Percentiles rank a stretch among this genome's conserved stretches.
These are phyloP conservation scores for Rhagologus leucostigma DNA, from an alignment of 2,113 vertebrate species.

Conservation along the genomic window DNA sequence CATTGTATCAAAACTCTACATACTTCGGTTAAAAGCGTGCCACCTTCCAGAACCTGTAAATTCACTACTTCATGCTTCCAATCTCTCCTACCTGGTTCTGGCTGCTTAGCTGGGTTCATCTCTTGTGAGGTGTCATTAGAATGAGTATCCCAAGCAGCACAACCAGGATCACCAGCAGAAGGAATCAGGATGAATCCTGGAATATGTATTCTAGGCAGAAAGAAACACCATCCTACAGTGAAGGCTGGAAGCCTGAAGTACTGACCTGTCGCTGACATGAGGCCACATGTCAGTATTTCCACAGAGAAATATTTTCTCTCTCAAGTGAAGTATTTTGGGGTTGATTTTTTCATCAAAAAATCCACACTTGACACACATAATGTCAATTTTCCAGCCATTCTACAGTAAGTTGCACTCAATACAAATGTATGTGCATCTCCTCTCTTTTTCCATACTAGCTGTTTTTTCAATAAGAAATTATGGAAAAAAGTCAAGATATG, in stretches of 20 bases:
- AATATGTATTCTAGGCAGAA: neutral
- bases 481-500: conserved; percentile 9
- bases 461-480: conserved; percentile 38
- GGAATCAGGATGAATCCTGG: neutral
- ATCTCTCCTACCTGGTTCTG: neutral
- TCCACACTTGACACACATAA: conserved; percentile 4
- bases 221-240: neutral
- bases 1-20: neutral
- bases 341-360: conserved; percentile 28
- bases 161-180: neutral
- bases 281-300: neutral
- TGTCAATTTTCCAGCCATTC: conserved; percentile 4
- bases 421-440: neutral
- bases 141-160: neutral
- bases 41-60: neutral
- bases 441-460: neutral
- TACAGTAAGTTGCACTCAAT: neutral
- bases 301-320: neutral
- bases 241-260: neutral
- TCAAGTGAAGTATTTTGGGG: neutral
- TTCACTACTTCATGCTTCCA: neutral
- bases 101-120: neutral
- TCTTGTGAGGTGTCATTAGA: neutral
- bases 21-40: neutral
- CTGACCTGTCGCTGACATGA: neutral